phyloP scores from a whole-genome alignment of 2,797 vertebrate species.

The Echeneis naucrates region DNA sequence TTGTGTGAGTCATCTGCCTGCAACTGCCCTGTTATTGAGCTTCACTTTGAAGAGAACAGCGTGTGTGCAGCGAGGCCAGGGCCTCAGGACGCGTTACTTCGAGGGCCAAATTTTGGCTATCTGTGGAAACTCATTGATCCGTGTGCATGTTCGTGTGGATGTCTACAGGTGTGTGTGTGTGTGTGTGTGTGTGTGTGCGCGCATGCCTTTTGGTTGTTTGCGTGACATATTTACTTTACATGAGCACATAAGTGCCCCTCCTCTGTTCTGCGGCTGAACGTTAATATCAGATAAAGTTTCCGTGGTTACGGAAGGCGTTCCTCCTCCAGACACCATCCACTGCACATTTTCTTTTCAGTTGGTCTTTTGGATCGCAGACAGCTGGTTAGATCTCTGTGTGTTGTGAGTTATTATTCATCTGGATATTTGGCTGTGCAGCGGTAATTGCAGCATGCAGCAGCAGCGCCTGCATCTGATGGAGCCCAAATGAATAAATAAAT shows the following conservation, averaged over 20 bases:
- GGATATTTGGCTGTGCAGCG: constrained; percentile 67
- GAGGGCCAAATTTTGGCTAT: constrained; percentile 26
- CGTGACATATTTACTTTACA: constrained; percentile 19
- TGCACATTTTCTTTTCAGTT: constrained; percentile 39
- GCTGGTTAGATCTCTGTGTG: constrained; percentile 68
- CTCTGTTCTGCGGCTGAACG: constrained; percentile 6
- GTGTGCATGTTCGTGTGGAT: constrained; percentile 18
- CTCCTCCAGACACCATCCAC: constrained; percentile 32
- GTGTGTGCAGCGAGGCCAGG: constrained; percentile 35
- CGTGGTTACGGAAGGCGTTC: constrained; percentile 26
- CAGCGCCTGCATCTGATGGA: constrained; percentile 69
- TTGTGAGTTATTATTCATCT: constrained; percentile 78
- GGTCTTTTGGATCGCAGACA: constrained; percentile 39
- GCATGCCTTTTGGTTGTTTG: constrained; percentile 2
- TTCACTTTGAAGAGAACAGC: constrained; percentile 51
- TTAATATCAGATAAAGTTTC: background rate
- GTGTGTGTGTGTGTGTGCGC: constrained; percentile 4
- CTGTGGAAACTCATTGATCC: constrained; percentile 19
- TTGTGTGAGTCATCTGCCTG: constrained; percentile 70
- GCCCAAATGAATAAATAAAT: constrained; percentile 80
- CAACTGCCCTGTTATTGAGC: constrained; percentile 39
- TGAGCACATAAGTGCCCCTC: background rate
- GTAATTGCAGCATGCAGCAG: constrained; percentile 73
- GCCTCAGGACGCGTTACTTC: constrained; percentile 40
- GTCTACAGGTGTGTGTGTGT: no score